A percentile compares a stretch with the other conserved stretches of the same genome.
These are phyloP conservation scores for Aromia moschata DNA, from an alignment of 2,888 invertebrate species.

Conservation along the genomic window DNA sequence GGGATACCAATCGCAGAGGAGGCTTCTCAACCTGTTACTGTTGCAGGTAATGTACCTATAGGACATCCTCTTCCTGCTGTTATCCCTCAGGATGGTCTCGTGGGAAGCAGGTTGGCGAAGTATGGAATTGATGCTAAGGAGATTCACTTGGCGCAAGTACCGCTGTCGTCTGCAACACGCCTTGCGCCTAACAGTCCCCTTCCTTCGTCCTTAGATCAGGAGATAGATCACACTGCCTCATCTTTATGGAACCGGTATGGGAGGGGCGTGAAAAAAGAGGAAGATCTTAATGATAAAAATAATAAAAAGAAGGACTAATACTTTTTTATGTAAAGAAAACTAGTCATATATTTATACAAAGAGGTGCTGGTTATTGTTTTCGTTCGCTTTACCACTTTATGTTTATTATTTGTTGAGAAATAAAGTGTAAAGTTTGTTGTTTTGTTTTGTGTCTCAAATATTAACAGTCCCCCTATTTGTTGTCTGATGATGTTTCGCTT, in stretches of 20 bases:
- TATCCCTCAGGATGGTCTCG: conserved; percentile 1
- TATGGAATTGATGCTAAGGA: conserved; percentile 24
- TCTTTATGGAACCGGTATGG: conserved; percentile 39
- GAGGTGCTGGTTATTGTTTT: conserved; percentile 23
- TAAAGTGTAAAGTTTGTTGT: neutral
- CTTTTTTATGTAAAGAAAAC: conserved; percentile 4
- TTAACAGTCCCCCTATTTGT: too few species aligned
- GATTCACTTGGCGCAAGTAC: conserved; percentile 19
- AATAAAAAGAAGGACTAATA: conserved; percentile 10
- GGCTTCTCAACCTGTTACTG: neutral
- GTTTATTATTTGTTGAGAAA: neutral
- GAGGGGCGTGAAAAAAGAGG: conserved; percentile 24
- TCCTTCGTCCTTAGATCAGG: conserved; percentile 1
- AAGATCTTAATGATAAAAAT: neutral
- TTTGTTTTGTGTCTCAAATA: too few species aligned
- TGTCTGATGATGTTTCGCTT: too few species aligned
- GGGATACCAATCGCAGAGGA: too few species aligned
- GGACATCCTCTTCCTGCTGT: neutral
- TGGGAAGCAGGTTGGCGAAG: conserved; percentile 8
- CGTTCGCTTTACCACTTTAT: neutral
- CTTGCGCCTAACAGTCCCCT: neutral
- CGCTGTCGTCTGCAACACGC: conserved; percentile 10
- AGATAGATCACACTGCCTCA: conserved; percentile 9
- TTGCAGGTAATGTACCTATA: neutral
- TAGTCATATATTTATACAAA: conserved; percentile 31